phyloP scores from a whole-genome alignment of 2,797 vertebrate genomes.

The Hypotaenidia philippensis region DNA sequence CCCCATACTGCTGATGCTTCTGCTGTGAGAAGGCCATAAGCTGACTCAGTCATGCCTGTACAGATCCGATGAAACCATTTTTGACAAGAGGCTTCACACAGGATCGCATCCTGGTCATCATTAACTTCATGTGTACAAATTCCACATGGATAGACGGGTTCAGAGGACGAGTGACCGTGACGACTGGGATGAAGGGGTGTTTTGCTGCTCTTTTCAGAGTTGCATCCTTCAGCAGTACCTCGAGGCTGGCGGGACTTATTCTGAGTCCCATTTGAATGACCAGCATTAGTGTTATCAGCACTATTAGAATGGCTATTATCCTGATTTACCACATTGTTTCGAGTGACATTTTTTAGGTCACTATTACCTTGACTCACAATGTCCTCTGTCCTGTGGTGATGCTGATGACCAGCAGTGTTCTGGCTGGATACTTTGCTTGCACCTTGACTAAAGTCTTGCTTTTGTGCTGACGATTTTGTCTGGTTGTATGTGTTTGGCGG shows the following conservation, averaged over 20 bases:
- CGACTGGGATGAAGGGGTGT: conserved; percentile 74
- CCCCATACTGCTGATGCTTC: conserved; percentile 87
- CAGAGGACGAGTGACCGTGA: conserved; percentile 73
- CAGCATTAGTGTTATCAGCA: conserved; percentile 75
- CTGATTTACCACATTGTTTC: conserved; percentile 62
- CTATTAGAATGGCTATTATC: conserved; percentile 75
- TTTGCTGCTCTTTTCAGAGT: conserved; percentile 79
- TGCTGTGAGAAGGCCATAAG: conserved; percentile 86
- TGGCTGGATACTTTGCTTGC: conserved; percentile 71
- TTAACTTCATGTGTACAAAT: conserved; percentile 87
- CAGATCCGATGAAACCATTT: conserved; percentile 90
- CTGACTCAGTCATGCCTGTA: conserved; percentile 89
- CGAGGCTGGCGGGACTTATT: conserved; percentile 77
- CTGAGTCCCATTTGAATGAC: conserved; percentile 78
- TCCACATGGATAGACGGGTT: conserved; percentile 84
- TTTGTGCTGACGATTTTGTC: conserved; percentile 75
- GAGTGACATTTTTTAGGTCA: conserved; percentile 75
- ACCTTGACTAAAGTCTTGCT: conserved; percentile 79
- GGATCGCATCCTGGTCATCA: conserved; percentile 87
- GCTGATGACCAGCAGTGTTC: conserved; percentile 74
- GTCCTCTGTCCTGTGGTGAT: conserved; percentile 78
- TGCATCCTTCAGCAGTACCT: conserved; percentile 65
- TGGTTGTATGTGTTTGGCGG: conserved; percentile 75
- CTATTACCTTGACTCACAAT: conserved; percentile 60
- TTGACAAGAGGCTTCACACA: conserved; percentile 88